A percentile compares a stretch with the other conserved stretches of the same genome.
Evolutionary conservation across 1,140 invertebrate genomes (phyloP).

Genomic region (Bombyx mandarina): DNA sequence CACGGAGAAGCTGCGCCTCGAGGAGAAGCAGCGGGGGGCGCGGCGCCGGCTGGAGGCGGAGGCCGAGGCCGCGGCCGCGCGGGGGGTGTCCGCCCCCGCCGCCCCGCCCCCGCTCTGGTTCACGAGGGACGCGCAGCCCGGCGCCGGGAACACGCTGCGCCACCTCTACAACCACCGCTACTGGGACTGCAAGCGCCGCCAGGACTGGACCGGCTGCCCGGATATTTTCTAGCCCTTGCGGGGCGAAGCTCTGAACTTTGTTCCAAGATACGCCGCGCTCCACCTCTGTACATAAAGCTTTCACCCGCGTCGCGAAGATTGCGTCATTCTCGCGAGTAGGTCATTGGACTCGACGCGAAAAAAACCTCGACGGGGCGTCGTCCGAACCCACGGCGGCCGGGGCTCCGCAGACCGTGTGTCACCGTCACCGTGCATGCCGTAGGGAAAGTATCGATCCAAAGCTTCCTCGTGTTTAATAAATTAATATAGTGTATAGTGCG

Average conservation of each 20-base stretch:
- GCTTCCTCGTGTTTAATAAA: too few species aligned
- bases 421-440: too few species aligned
- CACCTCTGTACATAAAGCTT: neutral
- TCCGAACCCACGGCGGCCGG: neutral
- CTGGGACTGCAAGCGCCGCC: slow-evolving; percentile 91
- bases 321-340: too few species aligned
- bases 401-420: neutral
- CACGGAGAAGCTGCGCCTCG: slow-evolving; percentile 88
- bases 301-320: too few species aligned
- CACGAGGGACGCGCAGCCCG: slow-evolving; percentile 67
- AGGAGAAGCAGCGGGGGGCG: slow-evolving; percentile 92
- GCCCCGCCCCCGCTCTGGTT: slow-evolving; percentile 96
- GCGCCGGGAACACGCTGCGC: slow-evolving; percentile 77
- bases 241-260: neutral
- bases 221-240: slow-evolving; percentile 84
- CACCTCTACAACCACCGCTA: slow-evolving; percentile 92
- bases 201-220: slow-evolving; percentile 93
- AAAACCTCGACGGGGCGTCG: too few species aligned
- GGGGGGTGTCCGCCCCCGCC: slow-evolving; percentile 74
- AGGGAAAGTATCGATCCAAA: too few species aligned
- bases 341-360: too few species aligned
- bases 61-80: slow-evolving; percentile 81
- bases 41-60: slow-evolving; percentile 83
- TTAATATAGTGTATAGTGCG: too few species aligned
- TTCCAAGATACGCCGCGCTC: neutral